Evolutionary conservation across 2,797 vertebrate species (phyloP).

Genomic region (Hydrolagus colliei): DNA sequence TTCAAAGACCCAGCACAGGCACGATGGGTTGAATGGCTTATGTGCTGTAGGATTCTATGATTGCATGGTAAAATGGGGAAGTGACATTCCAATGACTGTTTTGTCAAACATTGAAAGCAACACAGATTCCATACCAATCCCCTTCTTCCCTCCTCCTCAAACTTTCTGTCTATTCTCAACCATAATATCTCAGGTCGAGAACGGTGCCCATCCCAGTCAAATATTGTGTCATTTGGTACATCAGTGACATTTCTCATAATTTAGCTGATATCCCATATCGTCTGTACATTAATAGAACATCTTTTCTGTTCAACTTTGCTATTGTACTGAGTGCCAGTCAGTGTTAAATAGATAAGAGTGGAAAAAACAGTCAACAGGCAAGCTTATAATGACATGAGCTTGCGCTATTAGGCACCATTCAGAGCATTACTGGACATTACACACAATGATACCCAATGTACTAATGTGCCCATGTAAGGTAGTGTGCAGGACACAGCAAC

Average conservation of each 20-base stretch:
- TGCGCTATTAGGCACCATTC: too few relatives aligned
- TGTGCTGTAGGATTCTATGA: too few relatives aligned
- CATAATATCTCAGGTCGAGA: neutral
- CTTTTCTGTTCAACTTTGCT: neutral
- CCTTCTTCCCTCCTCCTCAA: neutral
- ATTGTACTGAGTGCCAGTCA: too few relatives aligned
- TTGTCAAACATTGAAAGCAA: slow-evolving; percentile 2
- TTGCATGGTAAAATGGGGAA: neutral
- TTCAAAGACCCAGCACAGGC: too few relatives aligned
- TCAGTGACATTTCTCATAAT: neutral
- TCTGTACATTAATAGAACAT: neutral
- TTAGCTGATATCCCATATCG: neutral
- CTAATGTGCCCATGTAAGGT: neutral
- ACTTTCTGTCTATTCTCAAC: neutral
- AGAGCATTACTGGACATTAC: neutral
- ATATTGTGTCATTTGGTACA: neutral
- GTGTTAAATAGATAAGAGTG: too few relatives aligned
- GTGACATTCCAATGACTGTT: neutral
- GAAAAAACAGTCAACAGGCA: too few relatives aligned
- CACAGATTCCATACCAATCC: neutral
- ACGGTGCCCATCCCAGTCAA: neutral
- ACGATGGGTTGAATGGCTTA: too few relatives aligned
- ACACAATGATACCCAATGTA: neutral
- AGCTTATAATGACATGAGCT: too few relatives aligned
- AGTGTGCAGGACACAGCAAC: neutral